Conservation (phyloP, 2,113 vertebrate species). For the Pollachius pollachius region DNA sequence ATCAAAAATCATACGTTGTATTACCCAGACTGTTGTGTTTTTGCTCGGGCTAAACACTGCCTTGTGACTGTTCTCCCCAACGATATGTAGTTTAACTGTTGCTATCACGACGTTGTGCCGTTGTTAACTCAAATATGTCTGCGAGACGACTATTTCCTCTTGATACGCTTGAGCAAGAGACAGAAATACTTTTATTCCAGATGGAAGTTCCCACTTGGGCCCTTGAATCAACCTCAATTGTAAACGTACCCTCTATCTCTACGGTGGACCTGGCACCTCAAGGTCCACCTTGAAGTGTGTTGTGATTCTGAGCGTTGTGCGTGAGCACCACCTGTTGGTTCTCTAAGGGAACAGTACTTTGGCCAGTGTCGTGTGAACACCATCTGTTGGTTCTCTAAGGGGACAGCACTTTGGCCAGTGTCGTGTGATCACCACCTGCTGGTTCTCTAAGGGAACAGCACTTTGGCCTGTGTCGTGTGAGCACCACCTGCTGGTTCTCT, state of each 20-base stretch:
- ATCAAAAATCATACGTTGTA: conserved; percentile 37
- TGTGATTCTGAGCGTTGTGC: conserved; percentile 15
- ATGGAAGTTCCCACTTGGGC: conserved; percentile 6
- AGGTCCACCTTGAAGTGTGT: conserved; percentile 8
- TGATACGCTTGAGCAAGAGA: conserved; percentile 19
- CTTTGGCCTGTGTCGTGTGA: conserved; percentile 48
- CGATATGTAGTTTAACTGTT: conserved; percentile 31
- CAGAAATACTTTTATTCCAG: conserved; percentile 3
- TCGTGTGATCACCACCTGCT: conserved; percentile 20
- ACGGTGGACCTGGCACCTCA: conserved; percentile 6
- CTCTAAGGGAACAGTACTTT: conserved; percentile 51
- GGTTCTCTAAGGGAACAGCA: conserved; percentile 56
- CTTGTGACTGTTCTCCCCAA: conserved; percentile 64
- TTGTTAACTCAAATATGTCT: conserved; percentile 40
- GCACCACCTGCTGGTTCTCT: conserved; percentile 42
- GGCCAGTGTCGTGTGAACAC: conserved; percentile 19
- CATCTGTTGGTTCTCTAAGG: conserved; percentile 43
- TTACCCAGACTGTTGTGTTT: conserved; percentile 65
- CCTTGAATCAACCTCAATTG: not conserved
- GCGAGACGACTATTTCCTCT: conserved; percentile 23
- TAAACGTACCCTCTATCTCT: conserved; percentile 3
- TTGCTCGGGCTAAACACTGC: conserved; percentile 70
- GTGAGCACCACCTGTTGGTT: conserved; percentile 38
- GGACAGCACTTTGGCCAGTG: conserved; percentile 61
- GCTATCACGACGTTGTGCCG: conserved; percentile 44